Conservation (phyloP, 2,888 invertebrate species). For the Yponomeuta malinellus region DNA sequence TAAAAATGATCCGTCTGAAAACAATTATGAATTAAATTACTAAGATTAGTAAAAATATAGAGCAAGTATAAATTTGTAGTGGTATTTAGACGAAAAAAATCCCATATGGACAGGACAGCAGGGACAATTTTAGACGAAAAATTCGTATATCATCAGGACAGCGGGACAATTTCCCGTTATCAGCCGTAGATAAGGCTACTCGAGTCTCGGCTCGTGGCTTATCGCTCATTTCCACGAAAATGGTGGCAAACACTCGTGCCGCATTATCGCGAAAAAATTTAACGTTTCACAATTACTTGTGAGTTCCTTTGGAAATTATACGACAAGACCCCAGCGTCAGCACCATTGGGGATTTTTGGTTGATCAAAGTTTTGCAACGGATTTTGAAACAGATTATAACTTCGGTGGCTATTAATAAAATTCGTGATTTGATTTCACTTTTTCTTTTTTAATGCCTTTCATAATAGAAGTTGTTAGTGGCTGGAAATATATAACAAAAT, state of each 20-base stretch:
- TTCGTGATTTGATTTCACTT: no score
- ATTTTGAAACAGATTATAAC: no score
- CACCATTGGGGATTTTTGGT: no score
- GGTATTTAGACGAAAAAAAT: neutral
- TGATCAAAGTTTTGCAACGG: no score
- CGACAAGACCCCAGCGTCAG: no score
- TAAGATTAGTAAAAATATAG: neutral
- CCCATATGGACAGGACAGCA: neutral
- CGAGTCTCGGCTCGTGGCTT: slow-evolving; percentile 51
- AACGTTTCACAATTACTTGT: slow-evolving; percentile 42
- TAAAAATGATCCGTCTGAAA: no score
- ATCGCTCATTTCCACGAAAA: slow-evolving; percentile 64
- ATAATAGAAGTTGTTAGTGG: neutral
- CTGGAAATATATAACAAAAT: neutral
- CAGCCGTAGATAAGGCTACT: slow-evolving; percentile 54
- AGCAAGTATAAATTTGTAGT: neutral
- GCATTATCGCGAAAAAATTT: slow-evolving; percentile 53
- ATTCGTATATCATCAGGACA: neutral
- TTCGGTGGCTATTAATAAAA: no score
- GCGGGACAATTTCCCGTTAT: slow-evolving; percentile 39
- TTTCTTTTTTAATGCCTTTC: neutral
- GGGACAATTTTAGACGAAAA: slow-evolving; percentile 24
- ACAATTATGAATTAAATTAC: no score
- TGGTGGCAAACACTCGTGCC: slow-evolving; percentile 56
- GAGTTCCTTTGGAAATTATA: neutral